These are phyloP conservation scores for Tridacna gigas DNA, from an alignment of 2,888 invertebrate species.

Conservation along the genomic window DNA sequence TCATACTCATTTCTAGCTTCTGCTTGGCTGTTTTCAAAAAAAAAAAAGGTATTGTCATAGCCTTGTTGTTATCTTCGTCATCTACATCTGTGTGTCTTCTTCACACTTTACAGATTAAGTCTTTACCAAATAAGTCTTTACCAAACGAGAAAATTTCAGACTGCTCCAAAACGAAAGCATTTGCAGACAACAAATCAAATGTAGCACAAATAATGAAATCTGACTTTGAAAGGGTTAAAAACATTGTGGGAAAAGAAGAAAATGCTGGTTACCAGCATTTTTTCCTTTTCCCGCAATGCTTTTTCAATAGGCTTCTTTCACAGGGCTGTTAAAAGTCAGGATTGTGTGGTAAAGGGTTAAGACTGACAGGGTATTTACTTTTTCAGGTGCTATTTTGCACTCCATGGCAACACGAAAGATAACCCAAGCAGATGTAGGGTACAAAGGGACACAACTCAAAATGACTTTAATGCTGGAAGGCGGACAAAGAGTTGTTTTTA, in stretches of 20 bases:
- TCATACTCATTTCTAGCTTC: too few relatives aligned
- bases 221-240: background rate
- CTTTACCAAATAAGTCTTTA: too few relatives aligned
- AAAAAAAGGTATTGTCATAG: too few relatives aligned
- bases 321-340: background rate
- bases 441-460: constrained; percentile 96
- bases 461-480: constrained; percentile 91
- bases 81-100: too few relatives aligned
- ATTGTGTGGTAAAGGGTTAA: background rate
- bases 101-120: too few relatives aligned
- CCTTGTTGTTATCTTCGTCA: too few relatives aligned
- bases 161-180: too few relatives aligned
- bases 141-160: too few relatives aligned
- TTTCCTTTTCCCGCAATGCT: background rate
- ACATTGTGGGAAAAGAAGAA: background rate
- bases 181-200: too few relatives aligned
- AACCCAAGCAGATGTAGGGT: constrained; percentile 90
- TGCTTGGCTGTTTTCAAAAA: too few relatives aligned
- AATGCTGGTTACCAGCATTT: background rate
- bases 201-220: background rate
- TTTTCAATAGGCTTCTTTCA: background rate
- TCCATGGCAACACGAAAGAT: constrained; percentile 82
- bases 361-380: background rate
- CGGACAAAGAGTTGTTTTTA: constrained; percentile 93
- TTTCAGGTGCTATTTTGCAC: constrained; percentile 80